A percentile compares a stretch with the other conserved stretches of the same genome.
Conservation (phyloP, 2,797 vertebrate genomes). For the Philypnodon macrostomus region DNA sequence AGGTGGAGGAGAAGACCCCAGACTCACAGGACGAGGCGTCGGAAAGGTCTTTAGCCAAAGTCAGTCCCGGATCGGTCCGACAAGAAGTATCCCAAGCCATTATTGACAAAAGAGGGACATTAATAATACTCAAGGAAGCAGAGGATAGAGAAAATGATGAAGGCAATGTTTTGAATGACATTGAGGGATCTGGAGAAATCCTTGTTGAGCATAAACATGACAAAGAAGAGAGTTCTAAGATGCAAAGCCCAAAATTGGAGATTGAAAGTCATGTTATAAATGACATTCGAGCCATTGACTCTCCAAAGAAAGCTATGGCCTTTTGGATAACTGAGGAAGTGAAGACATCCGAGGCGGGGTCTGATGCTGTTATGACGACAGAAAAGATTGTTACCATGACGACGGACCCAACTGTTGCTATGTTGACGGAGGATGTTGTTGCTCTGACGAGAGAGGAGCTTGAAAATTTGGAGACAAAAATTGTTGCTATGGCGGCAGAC, state of each 20-base stretch:
- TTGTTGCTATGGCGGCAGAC: conserved; percentile 34
- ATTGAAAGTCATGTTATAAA: conserved; percentile 40
- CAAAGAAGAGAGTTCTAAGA: conserved; percentile 25
- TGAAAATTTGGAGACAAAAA: no score
- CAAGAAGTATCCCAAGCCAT: conserved; percentile 81
- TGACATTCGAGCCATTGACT: conserved; percentile 49
- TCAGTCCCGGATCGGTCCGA: conserved; percentile 66
- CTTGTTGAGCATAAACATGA: conserved; percentile 5
- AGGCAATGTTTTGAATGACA: conserved; percentile 6
- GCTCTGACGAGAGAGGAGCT: conserved; percentile 19
- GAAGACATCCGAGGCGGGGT: conserved; percentile 19
- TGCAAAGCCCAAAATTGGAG: conserved; percentile 35
- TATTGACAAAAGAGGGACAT: conserved; percentile 75
- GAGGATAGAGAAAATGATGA: conserved; percentile 54
- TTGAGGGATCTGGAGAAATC: conserved; percentile 21
- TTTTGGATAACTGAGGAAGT: conserved; percentile 64
- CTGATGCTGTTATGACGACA: conserved; percentile 25
- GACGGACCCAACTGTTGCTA: neutral
- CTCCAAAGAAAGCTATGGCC: conserved; percentile 70
- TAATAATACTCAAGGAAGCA: conserved; percentile 85
- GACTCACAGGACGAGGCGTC: conserved; percentile 66
- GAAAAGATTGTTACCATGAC: conserved; percentile 16
- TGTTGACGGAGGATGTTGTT: conserved; percentile 19
- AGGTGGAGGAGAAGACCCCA: conserved; percentile 59
- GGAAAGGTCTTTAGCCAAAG: conserved; percentile 68